Evolutionary conservation across 2,888 invertebrate genomes (phyloP), one percentile per base, ranked within the genome.

Genomic region (Cryptops parisi): DNA sequence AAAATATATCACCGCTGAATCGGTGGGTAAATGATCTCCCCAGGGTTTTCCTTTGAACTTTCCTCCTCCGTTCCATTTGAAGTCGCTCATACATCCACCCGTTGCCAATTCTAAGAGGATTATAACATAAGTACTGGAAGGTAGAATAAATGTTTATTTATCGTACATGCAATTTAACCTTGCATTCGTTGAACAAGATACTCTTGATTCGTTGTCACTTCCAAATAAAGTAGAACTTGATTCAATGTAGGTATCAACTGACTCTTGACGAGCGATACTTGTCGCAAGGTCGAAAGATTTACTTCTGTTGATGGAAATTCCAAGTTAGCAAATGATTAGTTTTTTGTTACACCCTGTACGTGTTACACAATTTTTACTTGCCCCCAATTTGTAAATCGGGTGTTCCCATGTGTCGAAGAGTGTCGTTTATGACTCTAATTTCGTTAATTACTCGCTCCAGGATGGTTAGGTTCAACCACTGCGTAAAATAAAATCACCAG

Each of bases 381-480:
- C 69, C 68, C 62, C 70, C 68, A 69, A 70, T 68, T 52, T 68
- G 65, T 44, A 66, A 64, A 52, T 70, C 70, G 21, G 69, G 67
- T 51, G 64, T 67, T 0, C 84, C 84, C 54, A 81, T 79, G 58
- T 78, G 78, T 53, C 78, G 74, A 58, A 90, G 75, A 9, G 78
- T 75, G 44, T 75, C 76, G 67, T 88, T 84, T 38, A 83, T 77
- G 50, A 71, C 72, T 57, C 78, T 78, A 62, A 91, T 80, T 73
- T 88, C 87, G 47, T 72, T 72, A 24, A 80, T 79, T 51, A 93
- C 70, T 25, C 84, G 78, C 64, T 78, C 76, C 55, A 91, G 71
- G 58, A 93, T 81, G 2, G 89, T 90, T 61, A 80, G 78, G 55
- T 86, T 84, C 59, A 90, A 76, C 90, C 90, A 91, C 85, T 84